Evolutionary conservation across 2,113 vertebrate species (phyloP), one percentile per base, ranked within the genome.

Genomic region (Vicugna pacos): DNA sequence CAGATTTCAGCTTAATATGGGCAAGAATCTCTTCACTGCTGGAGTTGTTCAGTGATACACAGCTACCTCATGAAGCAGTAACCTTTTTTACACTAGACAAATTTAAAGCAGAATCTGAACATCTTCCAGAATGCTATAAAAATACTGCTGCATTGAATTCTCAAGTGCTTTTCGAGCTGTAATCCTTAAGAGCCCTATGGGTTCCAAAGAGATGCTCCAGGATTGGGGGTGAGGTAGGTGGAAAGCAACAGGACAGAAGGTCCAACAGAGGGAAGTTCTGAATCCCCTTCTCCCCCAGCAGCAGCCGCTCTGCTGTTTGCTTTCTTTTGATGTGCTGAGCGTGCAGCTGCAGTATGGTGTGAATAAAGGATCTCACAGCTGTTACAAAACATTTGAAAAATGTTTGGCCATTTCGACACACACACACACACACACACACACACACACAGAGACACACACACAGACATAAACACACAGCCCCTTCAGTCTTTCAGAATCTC

Each of bases 161-260:
- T 88, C 64, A 84, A 80, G 19, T 52, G 19, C 60, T 83, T 91
- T 93, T 79, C n/a, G 73, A 82, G 65, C 69, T 83, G 16, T 83
- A 86, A 54, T 60, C 48, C 89, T 77, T 35, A 83, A 83, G 67
- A 84, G 58, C 17, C 28, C 65, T 86, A 4, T 8, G 8, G 79
- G 24, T 80, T 94, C 69, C 32, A 48, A 86, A 80, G 58, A 93
- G 70, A 80, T 28, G 70, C 19, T 72, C 88, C 65, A 30, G 35
- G 69, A 58, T 2, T 82, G 48, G 17, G 24, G 48, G 3, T 28
- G 28, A 35, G 26, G 35, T 80, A 15, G 70, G 19, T 30, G 46
- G 32, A 64, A 75, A 81, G 76, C 13, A 42, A 70, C 67, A 84
- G 13, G 58, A 69, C 26, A 52, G 42, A 94, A 60, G 22, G 54